A percentile compares a stretch with the other conserved stretches of the same genome.
Conservation (phyloP, 2,113 vertebrate species). For the Passer domesticus region DNA sequence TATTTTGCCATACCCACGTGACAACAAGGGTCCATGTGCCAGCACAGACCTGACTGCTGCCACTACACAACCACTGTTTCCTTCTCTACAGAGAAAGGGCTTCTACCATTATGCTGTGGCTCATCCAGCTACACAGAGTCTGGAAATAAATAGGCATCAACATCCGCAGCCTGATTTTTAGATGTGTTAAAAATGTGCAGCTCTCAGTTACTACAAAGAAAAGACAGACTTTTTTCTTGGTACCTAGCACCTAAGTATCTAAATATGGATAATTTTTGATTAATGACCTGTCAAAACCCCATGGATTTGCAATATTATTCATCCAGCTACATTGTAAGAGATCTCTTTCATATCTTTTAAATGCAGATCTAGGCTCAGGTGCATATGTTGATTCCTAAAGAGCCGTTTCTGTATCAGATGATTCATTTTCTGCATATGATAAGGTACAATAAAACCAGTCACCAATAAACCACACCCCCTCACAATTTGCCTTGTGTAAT, state of each 20-base stretch:
- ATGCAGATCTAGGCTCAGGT: not conserved
- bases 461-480: not conserved
- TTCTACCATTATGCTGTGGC: not conserved
- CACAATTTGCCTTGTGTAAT: not conserved
- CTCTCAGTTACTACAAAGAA: not conserved
- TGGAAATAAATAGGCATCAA: not conserved
- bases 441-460: not conserved
- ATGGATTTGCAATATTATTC: not conserved
- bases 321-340: not conserved
- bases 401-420: not conserved
- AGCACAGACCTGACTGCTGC: not conserved
- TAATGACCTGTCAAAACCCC: not conserved
- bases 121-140: not conserved
- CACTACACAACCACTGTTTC: rapidly evolving
- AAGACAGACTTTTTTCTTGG: not conserved
- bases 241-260: not conserved
- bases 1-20: rapidly evolving
- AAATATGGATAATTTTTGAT: not conserved
- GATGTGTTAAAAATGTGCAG: not conserved
- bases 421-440: conserved; percentile 7
- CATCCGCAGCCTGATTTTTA: not conserved
- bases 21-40: rapidly evolving
- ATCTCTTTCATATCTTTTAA: not conserved
- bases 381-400: not conserved
- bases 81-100: not conserved